phyloP scores from a whole-genome alignment of 2,113 vertebrate genomes.

The Festucalex cinctus region DNA sequence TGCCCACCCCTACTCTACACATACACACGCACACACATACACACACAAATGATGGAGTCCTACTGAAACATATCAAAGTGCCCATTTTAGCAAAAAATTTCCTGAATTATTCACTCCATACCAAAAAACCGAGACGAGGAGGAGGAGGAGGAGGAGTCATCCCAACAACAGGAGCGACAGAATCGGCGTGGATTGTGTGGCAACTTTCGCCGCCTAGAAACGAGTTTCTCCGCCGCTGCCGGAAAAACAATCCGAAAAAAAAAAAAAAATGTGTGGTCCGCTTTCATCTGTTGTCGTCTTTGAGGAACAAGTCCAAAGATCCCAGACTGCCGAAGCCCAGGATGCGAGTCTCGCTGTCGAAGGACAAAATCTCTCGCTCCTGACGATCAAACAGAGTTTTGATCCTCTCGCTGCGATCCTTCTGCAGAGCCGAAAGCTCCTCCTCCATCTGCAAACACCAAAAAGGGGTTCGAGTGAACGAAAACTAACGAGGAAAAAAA shows the following conservation, averaged over 20 bases:
- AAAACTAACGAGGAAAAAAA: no score
- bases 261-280: conserved; percentile 76
- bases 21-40: conserved; percentile 57
- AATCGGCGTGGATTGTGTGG: conserved; percentile 64
- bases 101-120: conserved; percentile 97
- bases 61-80: conserved; percentile 98
- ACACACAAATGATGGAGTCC: conserved; percentile 86
- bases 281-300: conserved; percentile 90
- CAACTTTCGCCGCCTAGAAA: conserved; percentile 73
- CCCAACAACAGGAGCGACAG: conserved; percentile 56
- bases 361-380: conserved; percentile 90
- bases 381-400: conserved; percentile 93
- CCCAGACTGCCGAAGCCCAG: conserved; percentile 95
- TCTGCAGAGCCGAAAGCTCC: conserved; percentile 95
- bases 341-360: conserved; percentile 92
- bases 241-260: conserved; percentile 79
- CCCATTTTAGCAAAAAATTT: conserved; percentile 98
- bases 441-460: conserved; percentile 87
- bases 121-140: conserved; percentile 77
- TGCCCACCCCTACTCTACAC: not conserved
- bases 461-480: no score
- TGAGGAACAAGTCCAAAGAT: conserved; percentile 90
- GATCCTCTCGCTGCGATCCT: conserved; percentile 94
- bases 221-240: conserved; percentile 78
- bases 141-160: conserved; percentile 82